Evolutionary conservation across 2,113 vertebrate species (phyloP), one percentile per base, ranked within the genome.

Genomic region (Platycercus adscitus): DNA sequence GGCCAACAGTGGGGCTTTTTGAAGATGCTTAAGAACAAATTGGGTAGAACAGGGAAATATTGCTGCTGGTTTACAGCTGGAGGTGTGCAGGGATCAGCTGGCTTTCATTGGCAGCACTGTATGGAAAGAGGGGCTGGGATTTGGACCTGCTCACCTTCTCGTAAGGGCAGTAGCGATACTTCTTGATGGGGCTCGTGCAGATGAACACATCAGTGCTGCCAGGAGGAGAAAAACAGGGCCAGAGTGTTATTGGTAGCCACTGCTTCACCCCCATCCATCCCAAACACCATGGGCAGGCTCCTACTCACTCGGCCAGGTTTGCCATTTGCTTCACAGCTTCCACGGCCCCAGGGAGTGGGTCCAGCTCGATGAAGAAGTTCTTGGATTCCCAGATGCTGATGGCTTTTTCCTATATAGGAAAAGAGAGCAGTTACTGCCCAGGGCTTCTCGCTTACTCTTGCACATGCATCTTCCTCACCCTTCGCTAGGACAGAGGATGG

Each of bases 341-440:
- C 96, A 99, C 98, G 7, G 99, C 99, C 33, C 99, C 99, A 0
- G 99, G 99, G 29, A 99, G 97, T 0, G 99, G 99, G 9, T 99
- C 99, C 47, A 99, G 98, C 44, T 99, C 99, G 0, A 98, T 96
- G 96, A 99, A 99, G 97, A 99, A 99, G 91, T 98, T 98, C 97
- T 99, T 98, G 11, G 99, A 99, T 95, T 99, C 98, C 99, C 99
- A 99, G 93, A 99, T 99, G 96, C 99, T 99, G 69, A 98, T 98
- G 80, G 99, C 99, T 97, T 99, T 99, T 71, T 99, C 98, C 99
- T 99, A 91, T 11, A 95, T 61, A 85, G 20, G 43, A 15, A 14
- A 52, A 95, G 35, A 86, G 37, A 68, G 35, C 13, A 3, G 24
- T 97, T 88, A 97, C 8, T 58, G 55, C 41, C 64, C 11, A 26